Evolutionary conservation across 2,888 invertebrate species (phyloP), one percentile per base, ranked within the genome.

Genomic region (Trachelus tabidus): DNA sequence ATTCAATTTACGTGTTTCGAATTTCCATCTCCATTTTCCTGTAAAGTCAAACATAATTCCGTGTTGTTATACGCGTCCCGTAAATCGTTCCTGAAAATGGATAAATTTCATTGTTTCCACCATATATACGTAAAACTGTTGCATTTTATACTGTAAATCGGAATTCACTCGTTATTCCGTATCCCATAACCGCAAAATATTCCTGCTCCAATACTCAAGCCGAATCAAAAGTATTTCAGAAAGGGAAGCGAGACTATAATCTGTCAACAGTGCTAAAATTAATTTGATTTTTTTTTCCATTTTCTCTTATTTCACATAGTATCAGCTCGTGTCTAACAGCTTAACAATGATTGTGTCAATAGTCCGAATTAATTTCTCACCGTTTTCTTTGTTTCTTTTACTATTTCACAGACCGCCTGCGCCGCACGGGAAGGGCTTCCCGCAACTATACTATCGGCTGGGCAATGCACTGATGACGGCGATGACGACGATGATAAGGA

Each of bases 401-500:
- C 89, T 87, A 85, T 90, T 84, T 93, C 94, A 92, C 94, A 94
- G 95, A 94, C 92, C 96, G 97, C 91, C 93, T 95, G 92, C 95
- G 95, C 90, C 95, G 97, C 91, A 93, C 95, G 94, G 96, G 95
- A 92, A 95, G 95, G 92, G 94, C 95, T 93, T 94, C 95, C 85
- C 95, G 96, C 92, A 97, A 96, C 92, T 96, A 95, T 92, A 95
- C 96, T 90, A 95, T 96, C 92, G 96, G 96, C 89, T 95, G 94
- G 88, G 83, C 86, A 81, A 81, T 85, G 84, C 85, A 88, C 81
- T 86, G 85, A 88, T 82, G 83, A 84, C 79, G 80, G 78, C 80
- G 79, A 80, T 75, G 75, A 78, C 79, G 77, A 81, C 33, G 30
- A 35, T 4, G n/a, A 34, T 12, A 12, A 34, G 6, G 34, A 34